Base-by-base conservation (phyloP, 2,797 vertebrate genomes). In the Muscicapa striata region DNA sequence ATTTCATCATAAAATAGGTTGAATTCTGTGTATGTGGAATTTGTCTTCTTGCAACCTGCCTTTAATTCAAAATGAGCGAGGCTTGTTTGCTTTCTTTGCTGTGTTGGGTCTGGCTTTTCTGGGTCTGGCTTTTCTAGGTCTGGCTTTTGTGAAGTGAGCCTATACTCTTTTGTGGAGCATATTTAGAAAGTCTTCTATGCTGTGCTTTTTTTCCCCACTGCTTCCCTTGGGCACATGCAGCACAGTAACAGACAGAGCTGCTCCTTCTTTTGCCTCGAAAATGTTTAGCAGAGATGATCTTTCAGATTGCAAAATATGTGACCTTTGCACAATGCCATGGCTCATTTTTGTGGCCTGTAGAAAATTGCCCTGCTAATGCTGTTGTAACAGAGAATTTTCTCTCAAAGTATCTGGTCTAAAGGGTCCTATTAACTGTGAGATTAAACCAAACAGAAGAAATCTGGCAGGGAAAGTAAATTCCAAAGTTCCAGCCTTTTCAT, bases 271-370 rank as follows among this genome's bases (percentile, higher is more conserved):
- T 90, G 61, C 54, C 49, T 81, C 21, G 8, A 91, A 86, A 62
- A 80, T 91, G 57, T 72, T 87, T 75, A 67, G 41, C 41, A 85
- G 79, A 89, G 68, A 43, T 22, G 3, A 70, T 87, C 72, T 69
- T 85, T 89, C 58, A 83, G 57, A 54, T 93, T 93, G 81, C 82
- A 92, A 94, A 96, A 95, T 90, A 82, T 15, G 40, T 84, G 79
- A 89, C 75, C 91, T 90, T 96, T 74, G 94, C 38, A 15, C 93
- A 93, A 68, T 80, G 85, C 78, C 68, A 68, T 58, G 63, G 52
- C 58, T 93, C 85, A 91, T 95, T 97, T 96, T 92, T 93, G 81
- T 94, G 74, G 80, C 84, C 82, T 90, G 79, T 40, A 73, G 75
- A 94, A 89, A 66, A 91, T 32, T 84, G 43, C 66, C 43, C 45